Conservation (phyloP, 2,888 invertebrate genomes). For the Amorpha juglandis region DNA sequence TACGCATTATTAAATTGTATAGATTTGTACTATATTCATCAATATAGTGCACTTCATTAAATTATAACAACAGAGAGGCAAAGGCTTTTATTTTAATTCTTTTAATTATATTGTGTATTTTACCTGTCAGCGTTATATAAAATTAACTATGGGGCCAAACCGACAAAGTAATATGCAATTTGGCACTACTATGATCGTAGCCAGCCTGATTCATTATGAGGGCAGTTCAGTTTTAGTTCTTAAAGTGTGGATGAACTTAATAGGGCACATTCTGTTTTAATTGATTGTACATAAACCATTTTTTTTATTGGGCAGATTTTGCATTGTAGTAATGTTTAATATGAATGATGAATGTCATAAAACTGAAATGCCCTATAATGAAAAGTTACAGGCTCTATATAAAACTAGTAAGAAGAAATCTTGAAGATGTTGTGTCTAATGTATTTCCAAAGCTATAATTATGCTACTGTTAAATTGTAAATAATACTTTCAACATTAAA, state of each 20-base stretch:
- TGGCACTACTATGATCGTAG: conserved; percentile 10
- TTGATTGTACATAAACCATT: neutral
- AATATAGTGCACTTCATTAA: conserved; percentile 16
- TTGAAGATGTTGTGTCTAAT: neutral
- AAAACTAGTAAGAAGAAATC: conserved; percentile 4
- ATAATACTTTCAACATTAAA: conserved; percentile 1
- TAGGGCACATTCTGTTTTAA: neutral
- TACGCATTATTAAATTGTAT: no score
- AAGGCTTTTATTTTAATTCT: neutral
- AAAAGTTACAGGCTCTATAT: neutral
- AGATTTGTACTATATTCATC: no score
- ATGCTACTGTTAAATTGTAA: conserved; percentile 20
- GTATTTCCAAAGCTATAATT: neutral
- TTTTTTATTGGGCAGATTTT: neutral
- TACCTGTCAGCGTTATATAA: conserved; percentile 15
- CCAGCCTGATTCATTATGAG: neutral
- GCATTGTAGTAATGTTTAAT: neutral
- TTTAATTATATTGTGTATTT: neutral
- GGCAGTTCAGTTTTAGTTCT: neutral
- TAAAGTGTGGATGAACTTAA: neutral
- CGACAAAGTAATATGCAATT: conserved; percentile 13
- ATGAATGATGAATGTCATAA: neutral
- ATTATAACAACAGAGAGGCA: conserved; percentile 18
- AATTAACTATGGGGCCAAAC: conserved; percentile 21
- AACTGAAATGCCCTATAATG: neutral